A percentile compares a stretch with the other conserved stretches of the same genome.
phyloP scores from a whole-genome alignment of 1,140 invertebrate species.

The Ctenoplectra terminalis region DNA sequence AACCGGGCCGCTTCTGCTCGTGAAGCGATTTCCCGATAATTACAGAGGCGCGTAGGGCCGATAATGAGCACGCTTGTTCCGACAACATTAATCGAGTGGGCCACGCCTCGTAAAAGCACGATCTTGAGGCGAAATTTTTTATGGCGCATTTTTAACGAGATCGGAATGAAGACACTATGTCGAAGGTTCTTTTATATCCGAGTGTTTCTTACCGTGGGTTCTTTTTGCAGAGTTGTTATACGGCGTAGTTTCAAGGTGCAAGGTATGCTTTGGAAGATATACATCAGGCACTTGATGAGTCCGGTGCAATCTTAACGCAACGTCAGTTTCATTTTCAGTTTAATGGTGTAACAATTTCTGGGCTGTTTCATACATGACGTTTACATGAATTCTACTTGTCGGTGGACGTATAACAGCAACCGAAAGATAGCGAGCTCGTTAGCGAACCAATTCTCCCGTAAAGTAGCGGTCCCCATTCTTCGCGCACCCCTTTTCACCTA shows the following conservation, averaged over 20 bases:
- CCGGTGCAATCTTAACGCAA: background rate
- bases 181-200: background rate
- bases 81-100: constrained; percentile 32
- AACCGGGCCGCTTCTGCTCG: constrained; percentile 54
- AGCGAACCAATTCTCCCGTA: constrained; percentile 1
- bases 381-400: constrained; percentile 9
- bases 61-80: constrained; percentile 49
- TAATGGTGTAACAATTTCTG: background rate
- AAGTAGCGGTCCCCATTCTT: constrained; percentile 5
- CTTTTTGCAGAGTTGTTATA: background rate
- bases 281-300: background rate
- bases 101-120: background rate
- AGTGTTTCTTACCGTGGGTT: background rate
- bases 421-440: background rate
- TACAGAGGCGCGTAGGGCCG: constrained; percentile 34
- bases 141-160: background rate
- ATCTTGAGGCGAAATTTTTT: constrained; percentile 13
- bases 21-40: constrained; percentile 70
- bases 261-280: background rate
- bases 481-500: background rate
- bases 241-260: background rate
- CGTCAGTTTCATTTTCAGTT: background rate
- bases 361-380: background rate
- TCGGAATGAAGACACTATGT: background rate
- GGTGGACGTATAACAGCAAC: background rate